Conservation (phyloP, 2,113 vertebrate genomes). For the Mugil cephalus region DNA sequence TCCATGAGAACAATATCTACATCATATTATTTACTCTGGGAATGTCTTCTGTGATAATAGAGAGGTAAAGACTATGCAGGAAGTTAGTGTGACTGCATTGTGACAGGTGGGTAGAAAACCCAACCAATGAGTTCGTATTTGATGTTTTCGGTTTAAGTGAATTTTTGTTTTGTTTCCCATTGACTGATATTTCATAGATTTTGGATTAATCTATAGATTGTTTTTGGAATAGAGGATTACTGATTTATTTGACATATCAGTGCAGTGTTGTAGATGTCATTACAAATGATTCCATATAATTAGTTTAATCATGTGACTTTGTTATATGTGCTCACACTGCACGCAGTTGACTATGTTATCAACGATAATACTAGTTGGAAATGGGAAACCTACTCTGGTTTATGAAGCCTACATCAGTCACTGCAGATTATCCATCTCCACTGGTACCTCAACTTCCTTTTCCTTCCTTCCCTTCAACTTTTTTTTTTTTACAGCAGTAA, state of each 20-base stretch:
- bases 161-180: too few species aligned
- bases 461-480: too few species aligned
- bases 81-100: background rate
- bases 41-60: background rate
- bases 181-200: too few species aligned
- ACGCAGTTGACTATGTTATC: background rate
- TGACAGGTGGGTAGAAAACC: too few species aligned
- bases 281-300: background rate
- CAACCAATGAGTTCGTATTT: too few species aligned
- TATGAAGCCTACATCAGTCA: background rate
- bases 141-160: too few species aligned
- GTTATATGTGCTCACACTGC: background rate
- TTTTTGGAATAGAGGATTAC: too few species aligned
- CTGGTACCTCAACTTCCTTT: background rate
- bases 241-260: too few species aligned
- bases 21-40: background rate
- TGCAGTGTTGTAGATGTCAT: background rate
- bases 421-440: slow-evolving; percentile 6
- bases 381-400: slow-evolving; percentile 4
- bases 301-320: background rate
- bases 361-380: too few species aligned
- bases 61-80: background rate
- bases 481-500: slow-evolving; percentile 7
- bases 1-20: background rate
- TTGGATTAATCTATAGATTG: too few species aligned